phyloP scores from a whole-genome alignment of 92 coral and sea anemone genomes.

The Epizoanthus stellaris region DNA sequence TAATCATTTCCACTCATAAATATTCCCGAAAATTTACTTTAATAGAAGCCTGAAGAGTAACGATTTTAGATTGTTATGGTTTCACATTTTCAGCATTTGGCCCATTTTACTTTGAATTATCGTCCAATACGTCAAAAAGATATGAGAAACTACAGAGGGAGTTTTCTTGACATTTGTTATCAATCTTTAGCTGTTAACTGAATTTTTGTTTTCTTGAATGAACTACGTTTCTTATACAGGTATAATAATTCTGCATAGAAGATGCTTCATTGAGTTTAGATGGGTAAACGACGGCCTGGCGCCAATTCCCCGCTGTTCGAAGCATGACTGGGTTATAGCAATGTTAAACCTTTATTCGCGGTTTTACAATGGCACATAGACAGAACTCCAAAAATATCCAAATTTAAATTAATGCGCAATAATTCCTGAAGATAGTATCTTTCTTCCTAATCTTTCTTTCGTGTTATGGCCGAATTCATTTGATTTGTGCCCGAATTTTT shows the following conservation, averaged over 20 bases:
- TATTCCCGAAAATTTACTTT: constrained; percentile 1
- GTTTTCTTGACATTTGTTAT: constrained; percentile 1
- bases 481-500: neutral
- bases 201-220: constrained; percentile 5
- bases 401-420: too few relatives aligned
- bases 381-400: neutral
- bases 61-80: constrained; percentile 4
- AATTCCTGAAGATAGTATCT: neutral
- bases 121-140: neutral
- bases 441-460: neutral
- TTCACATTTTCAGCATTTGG: neutral
- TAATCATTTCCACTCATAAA: constrained; percentile 17
- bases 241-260: constrained; percentile 1
- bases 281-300: constrained; percentile 25
- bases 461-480: constrained; percentile 5
- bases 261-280: constrained; percentile 17
- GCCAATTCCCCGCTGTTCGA: constrained; percentile 31
- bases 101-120: neutral
- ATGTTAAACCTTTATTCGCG: neutral
- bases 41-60: neutral
- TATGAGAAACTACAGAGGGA: neutral
- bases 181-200: neutral
- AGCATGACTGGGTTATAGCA: neutral
- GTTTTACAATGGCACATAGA: neutral
- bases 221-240: constrained; percentile 7